These are phyloP conservation scores for Ellobium chinense DNA, from an alignment of 2,888 invertebrate genomes.

Conservation along the genomic window DNA sequence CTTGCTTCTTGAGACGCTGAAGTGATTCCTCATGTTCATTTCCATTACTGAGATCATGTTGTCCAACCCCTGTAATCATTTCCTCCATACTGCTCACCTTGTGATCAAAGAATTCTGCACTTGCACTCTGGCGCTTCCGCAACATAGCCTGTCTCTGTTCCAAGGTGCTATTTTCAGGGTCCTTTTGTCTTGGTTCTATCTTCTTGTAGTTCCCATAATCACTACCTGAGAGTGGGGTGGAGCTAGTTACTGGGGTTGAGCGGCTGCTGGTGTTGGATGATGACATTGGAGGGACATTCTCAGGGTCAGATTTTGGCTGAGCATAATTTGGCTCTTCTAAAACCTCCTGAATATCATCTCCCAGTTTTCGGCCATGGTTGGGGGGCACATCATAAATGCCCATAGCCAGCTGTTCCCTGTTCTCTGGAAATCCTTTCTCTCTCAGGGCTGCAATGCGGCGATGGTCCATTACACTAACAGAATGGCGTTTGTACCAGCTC, in stretches of 20 bases:
- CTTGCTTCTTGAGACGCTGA: slow-evolving; percentile 63
- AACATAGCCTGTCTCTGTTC: slow-evolving; percentile 9
- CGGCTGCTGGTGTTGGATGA: not conserved
- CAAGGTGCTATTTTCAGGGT: slow-evolving; percentile 39
- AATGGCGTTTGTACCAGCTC: slow-evolving; percentile 69
- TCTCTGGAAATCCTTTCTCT: slow-evolving; percentile 58
- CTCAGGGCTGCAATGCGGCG: slow-evolving; percentile 59
- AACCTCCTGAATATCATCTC: slow-evolving; percentile 2
- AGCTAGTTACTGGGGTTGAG: not conserved
- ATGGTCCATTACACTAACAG: slow-evolving; percentile 70
- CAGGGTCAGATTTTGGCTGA: slow-evolving; percentile 20
- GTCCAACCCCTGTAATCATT: slow-evolving; percentile 40
- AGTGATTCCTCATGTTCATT: slow-evolving; percentile 58
- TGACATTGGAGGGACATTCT: not conserved
- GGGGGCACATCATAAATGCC: slow-evolving; percentile 72
- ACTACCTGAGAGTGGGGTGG: not conserved
- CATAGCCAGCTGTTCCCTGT: slow-evolving; percentile 55
- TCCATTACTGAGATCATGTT: slow-evolving; percentile 27
- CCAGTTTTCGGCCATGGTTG: slow-evolving; percentile 62
- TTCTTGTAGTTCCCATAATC: slow-evolving; percentile 38
- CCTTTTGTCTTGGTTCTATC: slow-evolving; percentile 14
- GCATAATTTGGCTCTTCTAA: slow-evolving; percentile 24
- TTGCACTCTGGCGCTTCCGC: slow-evolving; percentile 32
- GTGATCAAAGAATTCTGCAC: slow-evolving; percentile 17
- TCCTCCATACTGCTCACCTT: slow-evolving; percentile 57